Evolutionary conservation across 2,113 vertebrate species (phyloP).

Genomic region (Megaceryle maxima): DNA sequence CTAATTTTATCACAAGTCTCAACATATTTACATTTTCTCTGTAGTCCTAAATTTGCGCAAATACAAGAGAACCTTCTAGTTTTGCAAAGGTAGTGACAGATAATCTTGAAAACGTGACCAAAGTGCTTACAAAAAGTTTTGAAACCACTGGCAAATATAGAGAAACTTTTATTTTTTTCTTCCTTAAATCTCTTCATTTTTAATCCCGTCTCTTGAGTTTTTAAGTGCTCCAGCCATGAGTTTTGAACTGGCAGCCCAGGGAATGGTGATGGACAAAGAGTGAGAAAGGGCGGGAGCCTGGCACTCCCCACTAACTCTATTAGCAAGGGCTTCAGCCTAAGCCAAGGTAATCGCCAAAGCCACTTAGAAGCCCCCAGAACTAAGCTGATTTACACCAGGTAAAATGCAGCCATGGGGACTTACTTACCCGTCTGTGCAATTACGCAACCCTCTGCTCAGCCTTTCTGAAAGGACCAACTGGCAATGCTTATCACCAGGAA

Average conservation of each 20-base stretch:
- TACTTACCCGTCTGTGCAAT: background rate
- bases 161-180: background rate
- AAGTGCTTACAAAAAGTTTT: background rate
- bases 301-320: fast-evolving
- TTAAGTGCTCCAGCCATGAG: background rate
- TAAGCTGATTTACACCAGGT: background rate
- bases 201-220: background rate
- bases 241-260: background rate
- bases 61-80: background rate
- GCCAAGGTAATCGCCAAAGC: background rate
- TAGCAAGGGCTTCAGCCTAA: background rate
- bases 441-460: background rate
- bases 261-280: background rate
- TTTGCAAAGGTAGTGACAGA: background rate
- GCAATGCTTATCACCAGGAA: background rate
- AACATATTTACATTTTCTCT: background rate
- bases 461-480: background rate
- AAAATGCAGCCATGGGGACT: background rate
- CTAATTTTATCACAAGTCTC: conserved; percentile 16
- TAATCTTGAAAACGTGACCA: background rate
- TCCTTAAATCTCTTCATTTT: background rate
- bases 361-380: background rate
- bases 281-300: background rate
- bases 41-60: background rate
- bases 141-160: background rate